Percentiles rank a stretch among this genome's conserved stretches.
Conservation (phyloP, 1,140 invertebrate genomes). For the Halictus rubicundus region DNA sequence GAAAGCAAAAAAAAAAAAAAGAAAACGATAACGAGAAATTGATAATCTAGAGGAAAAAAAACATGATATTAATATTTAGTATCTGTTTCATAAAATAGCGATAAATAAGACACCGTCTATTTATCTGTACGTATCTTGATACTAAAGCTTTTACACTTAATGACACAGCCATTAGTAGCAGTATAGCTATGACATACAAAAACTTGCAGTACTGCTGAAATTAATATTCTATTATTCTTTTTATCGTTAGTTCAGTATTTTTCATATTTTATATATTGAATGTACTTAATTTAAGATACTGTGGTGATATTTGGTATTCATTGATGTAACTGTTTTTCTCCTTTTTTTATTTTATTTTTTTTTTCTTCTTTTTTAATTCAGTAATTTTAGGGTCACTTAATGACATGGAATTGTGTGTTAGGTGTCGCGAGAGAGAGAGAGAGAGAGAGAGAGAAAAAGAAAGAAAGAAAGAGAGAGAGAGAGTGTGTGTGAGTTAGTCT, state of each 20-base stretch:
- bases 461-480: no score
- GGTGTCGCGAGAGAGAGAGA: slow-evolving; percentile 26
- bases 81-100: slow-evolving; percentile 67
- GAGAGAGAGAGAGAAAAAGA: no score
- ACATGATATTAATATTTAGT: slow-evolving; percentile 61
- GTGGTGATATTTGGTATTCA: slow-evolving; percentile 73
- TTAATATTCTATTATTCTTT: slow-evolving; percentile 69
- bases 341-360: slow-evolving; percentile 39
- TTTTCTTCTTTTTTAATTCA: slow-evolving; percentile 55
- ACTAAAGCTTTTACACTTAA: slow-evolving; percentile 79
- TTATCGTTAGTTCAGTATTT: slow-evolving; percentile 79
- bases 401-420: slow-evolving; percentile 60
- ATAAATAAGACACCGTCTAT: slow-evolving; percentile 72
- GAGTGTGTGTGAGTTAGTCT: slow-evolving; percentile 9
- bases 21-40: slow-evolving; percentile 43
- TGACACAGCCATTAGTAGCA: slow-evolving; percentile 69
- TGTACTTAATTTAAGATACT: slow-evolving; percentile 79
- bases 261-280: slow-evolving; percentile 78
- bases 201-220: slow-evolving; percentile 57
- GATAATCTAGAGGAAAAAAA: slow-evolving; percentile 57
- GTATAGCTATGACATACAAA: slow-evolving; percentile 61
- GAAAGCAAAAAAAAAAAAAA: slow-evolving; percentile 20
- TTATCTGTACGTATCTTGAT: slow-evolving; percentile 78
- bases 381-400: slow-evolving; percentile 61
- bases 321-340: slow-evolving; percentile 52